Conservation (phyloP, 2,113 vertebrate genomes). For the Mormoops blainvillei region DNA sequence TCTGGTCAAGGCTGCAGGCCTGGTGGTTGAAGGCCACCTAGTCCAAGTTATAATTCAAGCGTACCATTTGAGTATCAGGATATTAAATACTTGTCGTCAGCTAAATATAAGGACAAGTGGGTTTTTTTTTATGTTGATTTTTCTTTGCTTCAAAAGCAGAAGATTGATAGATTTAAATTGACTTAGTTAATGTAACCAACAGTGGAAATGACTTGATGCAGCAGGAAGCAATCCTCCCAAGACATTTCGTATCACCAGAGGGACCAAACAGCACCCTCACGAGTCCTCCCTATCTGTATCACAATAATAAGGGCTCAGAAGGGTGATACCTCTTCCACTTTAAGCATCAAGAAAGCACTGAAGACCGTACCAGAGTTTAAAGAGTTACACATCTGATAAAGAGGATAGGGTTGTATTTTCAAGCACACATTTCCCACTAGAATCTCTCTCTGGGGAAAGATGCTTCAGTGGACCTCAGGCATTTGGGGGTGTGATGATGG, state of each 20-base stretch:
- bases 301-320: background rate
- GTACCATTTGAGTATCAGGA: background rate
- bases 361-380: slow-evolving; percentile 50
- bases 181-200: background rate
- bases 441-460: slow-evolving; percentile 51
- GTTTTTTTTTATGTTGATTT: background rate
- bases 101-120: background rate
- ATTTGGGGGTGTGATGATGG: slow-evolving; percentile 55
- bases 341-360: background rate
- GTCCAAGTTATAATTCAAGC: background rate
- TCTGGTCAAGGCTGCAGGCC: background rate
- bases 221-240: background rate
- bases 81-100: background rate
- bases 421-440: background rate
- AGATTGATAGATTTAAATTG: background rate
- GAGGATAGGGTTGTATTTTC: background rate
- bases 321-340: background rate
- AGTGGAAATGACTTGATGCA: background rate
- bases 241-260: background rate
- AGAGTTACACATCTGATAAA: background rate
- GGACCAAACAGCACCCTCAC: background rate
- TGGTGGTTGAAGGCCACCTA: background rate
- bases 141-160: background rate
- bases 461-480: slow-evolving; percentile 32
- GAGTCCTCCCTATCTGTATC: background rate